Evolutionary conservation across 2,113 vertebrate species (phyloP).

Genomic region (Nycticryphes semicollaris): DNA sequence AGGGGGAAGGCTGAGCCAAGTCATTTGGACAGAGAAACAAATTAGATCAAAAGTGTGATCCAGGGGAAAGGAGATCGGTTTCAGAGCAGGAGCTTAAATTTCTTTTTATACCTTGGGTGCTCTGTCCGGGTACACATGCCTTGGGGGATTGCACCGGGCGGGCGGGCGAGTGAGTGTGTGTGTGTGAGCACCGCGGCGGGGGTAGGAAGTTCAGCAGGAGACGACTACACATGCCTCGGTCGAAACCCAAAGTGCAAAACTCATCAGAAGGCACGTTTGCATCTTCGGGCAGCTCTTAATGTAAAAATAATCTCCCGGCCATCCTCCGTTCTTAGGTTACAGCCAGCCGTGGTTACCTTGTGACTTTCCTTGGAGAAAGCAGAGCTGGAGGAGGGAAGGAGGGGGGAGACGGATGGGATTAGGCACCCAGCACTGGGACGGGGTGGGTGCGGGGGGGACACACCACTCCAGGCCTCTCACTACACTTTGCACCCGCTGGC

Average conservation of each 20-base stretch:
- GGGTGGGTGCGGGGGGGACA: neutral
- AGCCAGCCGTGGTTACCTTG: slow-evolving; percentile 10
- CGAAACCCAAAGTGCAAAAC: neutral
- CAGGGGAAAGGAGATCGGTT: slow-evolving; percentile 79
- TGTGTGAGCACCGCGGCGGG: neutral
- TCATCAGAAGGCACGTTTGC: slow-evolving; percentile 17
- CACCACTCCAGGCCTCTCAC: fast-evolving
- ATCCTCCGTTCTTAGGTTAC: slow-evolving; percentile 33
- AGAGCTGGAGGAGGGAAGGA: neutral
- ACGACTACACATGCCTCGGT: neutral
- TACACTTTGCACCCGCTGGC: neutral
- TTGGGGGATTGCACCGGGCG: neutral
- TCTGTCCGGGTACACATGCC: neutral
- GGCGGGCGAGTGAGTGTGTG: neutral
- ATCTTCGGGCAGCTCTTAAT: slow-evolving; percentile 7
- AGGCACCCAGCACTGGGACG: neutral
- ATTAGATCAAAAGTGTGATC: slow-evolving; percentile 82
- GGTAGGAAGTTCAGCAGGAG: neutral
- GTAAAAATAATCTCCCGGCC: slow-evolving; percentile 47
- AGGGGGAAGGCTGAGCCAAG: slow-evolving; percentile 64
- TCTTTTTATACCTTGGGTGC: slow-evolving; percentile 38
- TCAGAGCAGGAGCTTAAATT: slow-evolving; percentile 82
- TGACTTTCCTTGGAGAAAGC: neutral
- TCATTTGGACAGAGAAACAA: slow-evolving; percentile 83
- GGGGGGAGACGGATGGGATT: neutral